Evolutionary conservation across 1,140 invertebrate genomes (phyloP).

Genomic region (Formica selysi): DNA sequence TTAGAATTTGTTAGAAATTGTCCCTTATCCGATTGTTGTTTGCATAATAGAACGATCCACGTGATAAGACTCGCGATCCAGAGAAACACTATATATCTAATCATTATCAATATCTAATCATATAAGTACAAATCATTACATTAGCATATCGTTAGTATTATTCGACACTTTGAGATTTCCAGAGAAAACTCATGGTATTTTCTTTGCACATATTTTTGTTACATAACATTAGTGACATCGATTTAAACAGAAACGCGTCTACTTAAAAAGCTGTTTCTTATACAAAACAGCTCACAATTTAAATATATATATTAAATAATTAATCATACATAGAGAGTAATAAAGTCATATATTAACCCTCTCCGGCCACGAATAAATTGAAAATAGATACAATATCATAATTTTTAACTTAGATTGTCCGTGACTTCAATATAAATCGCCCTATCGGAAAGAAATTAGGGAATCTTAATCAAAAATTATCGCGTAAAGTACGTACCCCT

Average conservation of each 20-base stretch:
- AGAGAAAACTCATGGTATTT: neutral
- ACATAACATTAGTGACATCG: neutral
- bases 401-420: neutral
- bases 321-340: neutral
- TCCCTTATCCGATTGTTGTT: neutral
- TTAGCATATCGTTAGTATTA: neutral
- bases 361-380: neutral
- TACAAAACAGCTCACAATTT: neutral
- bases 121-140: neutral
- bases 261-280: neutral
- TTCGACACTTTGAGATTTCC: conserved; percentile 14
- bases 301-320: neutral
- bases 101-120: neutral
- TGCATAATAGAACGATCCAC: neutral
- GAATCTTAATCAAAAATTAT: neutral
- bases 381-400: neutral
- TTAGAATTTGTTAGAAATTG: neutral
- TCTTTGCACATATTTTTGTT: neutral
- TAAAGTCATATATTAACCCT: neutral
- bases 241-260: neutral
- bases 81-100: neutral
- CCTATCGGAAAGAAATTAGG: neutral
- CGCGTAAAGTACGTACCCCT: neutral
- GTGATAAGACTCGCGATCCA: neutral
- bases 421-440: neutral